Percentiles rank a stretch among this genome's conserved stretches.
Conservation (phyloP, 2,113 vertebrate species). For the Platysternon megacephalum region DNA sequence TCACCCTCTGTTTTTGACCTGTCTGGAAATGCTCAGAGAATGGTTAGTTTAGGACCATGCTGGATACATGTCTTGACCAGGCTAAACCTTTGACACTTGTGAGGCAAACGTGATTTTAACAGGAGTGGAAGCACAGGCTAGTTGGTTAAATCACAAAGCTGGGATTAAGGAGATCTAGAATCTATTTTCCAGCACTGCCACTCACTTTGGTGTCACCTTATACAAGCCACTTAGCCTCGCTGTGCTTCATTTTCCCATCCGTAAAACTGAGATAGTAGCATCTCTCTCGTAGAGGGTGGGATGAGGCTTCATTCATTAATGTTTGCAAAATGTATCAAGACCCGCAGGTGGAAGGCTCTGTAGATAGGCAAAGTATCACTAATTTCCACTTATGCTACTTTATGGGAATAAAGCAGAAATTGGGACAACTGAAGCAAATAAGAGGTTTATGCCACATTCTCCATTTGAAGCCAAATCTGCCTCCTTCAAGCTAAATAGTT, state of each 20-base stretch:
- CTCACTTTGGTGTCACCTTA: background rate
- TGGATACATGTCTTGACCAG: background rate
- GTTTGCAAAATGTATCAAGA: conserved; percentile 66
- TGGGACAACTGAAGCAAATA: background rate
- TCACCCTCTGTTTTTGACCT: background rate
- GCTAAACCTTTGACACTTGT: background rate
- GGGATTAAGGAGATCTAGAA: background rate
- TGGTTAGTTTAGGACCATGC: background rate
- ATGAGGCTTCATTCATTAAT: conserved; percentile 70
- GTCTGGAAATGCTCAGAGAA: background rate
- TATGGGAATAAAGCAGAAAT: conserved; percentile 28
- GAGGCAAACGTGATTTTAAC: background rate
- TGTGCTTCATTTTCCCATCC: background rate
- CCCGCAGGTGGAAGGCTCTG: conserved; percentile 54
- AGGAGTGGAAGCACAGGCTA: background rate
- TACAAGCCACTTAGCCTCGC: background rate
- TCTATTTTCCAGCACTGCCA: accelerated
- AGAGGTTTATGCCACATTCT: background rate
- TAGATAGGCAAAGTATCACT: conserved; percentile 57
- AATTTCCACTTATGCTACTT: conserved; percentile 41
- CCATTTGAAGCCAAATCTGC: background rate
- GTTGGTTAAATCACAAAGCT: background rate
- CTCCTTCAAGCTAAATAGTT: background rate
- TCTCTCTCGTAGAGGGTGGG: conserved; percentile 55
- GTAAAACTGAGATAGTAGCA: conserved; percentile 57